These are phyloP conservation scores for Scaptomyza hsui DNA, from an alignment of 1,140 invertebrate genomes.

Conservation along the genomic window DNA sequence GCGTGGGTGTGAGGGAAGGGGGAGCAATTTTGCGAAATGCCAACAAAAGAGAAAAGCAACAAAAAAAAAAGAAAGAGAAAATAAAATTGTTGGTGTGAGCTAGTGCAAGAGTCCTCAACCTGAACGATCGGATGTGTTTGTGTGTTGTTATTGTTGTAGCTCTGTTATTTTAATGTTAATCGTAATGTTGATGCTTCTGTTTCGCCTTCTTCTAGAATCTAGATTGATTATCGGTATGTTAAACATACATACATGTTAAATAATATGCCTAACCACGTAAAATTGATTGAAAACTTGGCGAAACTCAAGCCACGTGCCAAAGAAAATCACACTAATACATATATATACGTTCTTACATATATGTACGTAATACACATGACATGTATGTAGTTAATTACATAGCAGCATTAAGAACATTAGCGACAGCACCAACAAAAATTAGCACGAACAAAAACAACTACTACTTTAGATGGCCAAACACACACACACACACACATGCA, in stretches of 20 bases:
- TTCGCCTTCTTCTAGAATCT: conserved; percentile 1
- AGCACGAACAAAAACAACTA: neutral
- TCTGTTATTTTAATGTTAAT: neutral
- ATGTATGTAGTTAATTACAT: neutral
- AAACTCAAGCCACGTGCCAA: conserved; percentile 12
- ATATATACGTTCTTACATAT: too few species aligned
- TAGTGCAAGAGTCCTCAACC: neutral
- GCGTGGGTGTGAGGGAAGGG: neutral
- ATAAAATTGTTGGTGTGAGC: too few species aligned
- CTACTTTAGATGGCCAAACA: neutral
- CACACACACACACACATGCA: conserved; percentile 17
- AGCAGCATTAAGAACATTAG: conserved; percentile 1
- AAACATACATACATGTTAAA: conserved; percentile 7
- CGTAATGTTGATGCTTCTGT: neutral
- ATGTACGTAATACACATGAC: too few species aligned
- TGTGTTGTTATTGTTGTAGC: conserved; percentile 1
- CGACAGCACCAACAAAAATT: neutral
- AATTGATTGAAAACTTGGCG: conserved; percentile 21
- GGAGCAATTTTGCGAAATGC: conserved; percentile 2
- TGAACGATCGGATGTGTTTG: neutral
- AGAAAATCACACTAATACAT: conserved; percentile 2
- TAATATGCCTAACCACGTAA: neutral
- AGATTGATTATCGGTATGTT: conserved; percentile 2
- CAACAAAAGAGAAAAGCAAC: neutral
- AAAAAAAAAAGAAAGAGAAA: neutral